phyloP scores from a whole-genome alignment of 2,888 invertebrate genomes.

The Spodoptera picta region DNA sequence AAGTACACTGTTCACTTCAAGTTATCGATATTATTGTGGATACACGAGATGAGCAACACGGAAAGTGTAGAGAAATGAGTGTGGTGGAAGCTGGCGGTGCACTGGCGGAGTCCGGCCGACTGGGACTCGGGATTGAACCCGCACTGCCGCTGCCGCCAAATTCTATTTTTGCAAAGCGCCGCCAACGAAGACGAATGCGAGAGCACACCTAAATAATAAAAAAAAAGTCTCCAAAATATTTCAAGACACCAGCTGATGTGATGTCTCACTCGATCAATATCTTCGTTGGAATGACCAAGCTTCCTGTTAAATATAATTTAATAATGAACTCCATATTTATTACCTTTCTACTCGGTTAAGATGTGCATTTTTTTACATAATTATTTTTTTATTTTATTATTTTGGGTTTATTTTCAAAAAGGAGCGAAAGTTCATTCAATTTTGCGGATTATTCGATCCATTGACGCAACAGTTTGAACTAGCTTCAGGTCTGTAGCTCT shows the following conservation, averaged over 20 bases:
- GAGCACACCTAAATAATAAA: constrained; percentile 79
- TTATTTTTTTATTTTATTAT: not conserved
- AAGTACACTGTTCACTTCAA: constrained; percentile 16
- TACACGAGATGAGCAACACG: constrained; percentile 28
- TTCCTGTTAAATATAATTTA: constrained; percentile 35
- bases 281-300: constrained; percentile 46
- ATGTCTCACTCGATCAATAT: constrained; percentile 52
- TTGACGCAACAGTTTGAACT: constrained; percentile 44
- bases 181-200: constrained; percentile 81
- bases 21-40: constrained; percentile 12
- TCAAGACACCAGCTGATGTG: constrained; percentile 55
- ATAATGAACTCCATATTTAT: too few species aligned
- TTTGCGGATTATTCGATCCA: constrained; percentile 17
- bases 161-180: constrained; percentile 88
- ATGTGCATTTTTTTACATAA: too few species aligned
- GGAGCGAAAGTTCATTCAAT: not conserved
- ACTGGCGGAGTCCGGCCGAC: constrained; percentile 75
- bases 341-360: too few species aligned
- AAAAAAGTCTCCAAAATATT: constrained; percentile 73
- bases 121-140: constrained; percentile 82
- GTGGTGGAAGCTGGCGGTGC: constrained; percentile 79
- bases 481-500: constrained; percentile 32
- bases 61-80: constrained; percentile 70
- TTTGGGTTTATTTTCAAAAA: not conserved
- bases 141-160: constrained; percentile 86